phyloP scores from a whole-genome alignment of 2,888 invertebrate genomes.

The Calameuta pallipes region DNA sequence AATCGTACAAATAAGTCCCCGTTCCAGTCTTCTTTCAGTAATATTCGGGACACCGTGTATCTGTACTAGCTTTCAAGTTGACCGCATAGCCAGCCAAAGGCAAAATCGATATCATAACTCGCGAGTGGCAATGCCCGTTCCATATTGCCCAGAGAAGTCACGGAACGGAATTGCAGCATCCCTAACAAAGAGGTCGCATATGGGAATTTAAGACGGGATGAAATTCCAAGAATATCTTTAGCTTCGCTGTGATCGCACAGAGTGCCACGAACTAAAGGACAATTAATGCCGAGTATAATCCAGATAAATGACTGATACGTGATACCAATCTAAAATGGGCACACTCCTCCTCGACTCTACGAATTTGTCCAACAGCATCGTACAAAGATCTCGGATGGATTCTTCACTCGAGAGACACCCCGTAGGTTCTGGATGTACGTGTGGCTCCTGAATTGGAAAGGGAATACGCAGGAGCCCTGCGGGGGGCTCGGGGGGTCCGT shows the following conservation, averaged over 20 bases:
- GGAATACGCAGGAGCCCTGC: background rate
- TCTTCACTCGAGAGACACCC: background rate
- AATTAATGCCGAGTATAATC: background rate
- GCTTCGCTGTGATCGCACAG: background rate
- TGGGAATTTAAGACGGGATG: background rate
- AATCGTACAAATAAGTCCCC: background rate
- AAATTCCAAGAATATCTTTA: background rate
- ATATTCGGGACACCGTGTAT: conserved; percentile 25
- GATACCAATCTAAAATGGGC: background rate
- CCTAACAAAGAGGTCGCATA: background rate
- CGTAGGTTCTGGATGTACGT: background rate
- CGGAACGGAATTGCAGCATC: background rate
- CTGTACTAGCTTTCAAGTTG: conserved; percentile 35
- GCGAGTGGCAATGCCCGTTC: conserved; percentile 9
- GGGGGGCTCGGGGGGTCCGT: conserved; percentile 5
- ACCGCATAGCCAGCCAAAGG: conserved; percentile 35
- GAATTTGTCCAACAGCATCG: background rate
- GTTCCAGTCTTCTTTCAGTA: background rate
- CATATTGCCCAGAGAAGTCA: background rate
- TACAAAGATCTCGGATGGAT: background rate
- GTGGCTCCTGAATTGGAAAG: background rate
- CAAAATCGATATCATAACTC: conserved; percentile 47
- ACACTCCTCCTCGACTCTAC: background rate
- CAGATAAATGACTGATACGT: background rate
- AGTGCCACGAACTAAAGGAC: background rate